Evolutionary conservation across 2,113 vertebrate species (phyloP).

Genomic region (Lophius piscatorius): DNA sequence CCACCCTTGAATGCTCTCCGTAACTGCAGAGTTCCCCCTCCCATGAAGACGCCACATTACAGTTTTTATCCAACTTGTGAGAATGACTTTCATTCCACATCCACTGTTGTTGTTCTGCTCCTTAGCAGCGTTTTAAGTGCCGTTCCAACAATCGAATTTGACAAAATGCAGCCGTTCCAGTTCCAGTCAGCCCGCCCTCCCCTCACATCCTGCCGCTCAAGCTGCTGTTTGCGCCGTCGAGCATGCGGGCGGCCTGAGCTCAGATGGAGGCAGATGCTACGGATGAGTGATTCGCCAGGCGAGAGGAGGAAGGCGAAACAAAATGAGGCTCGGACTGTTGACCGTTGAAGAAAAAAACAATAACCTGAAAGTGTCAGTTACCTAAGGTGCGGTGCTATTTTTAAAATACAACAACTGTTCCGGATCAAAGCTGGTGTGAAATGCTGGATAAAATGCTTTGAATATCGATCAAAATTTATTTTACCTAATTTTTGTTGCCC

Average conservation of each 20-base stretch:
- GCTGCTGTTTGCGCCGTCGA: constrained; percentile 59
- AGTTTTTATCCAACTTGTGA: neutral
- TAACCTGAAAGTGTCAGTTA: constrained; percentile 13
- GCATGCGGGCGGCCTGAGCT: constrained; percentile 50
- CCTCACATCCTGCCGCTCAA: constrained; percentile 47
- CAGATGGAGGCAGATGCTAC: constrained; percentile 53
- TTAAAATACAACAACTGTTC: too few species aligned
- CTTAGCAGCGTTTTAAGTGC: constrained; percentile 24
- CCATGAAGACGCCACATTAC: neutral
- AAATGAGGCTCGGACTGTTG: constrained; percentile 30
- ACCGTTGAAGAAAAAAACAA: constrained; percentile 39
- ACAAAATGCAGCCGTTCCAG: constrained; percentile 38
- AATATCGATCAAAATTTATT: too few species aligned
- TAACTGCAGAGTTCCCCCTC: neutral
- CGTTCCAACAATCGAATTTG: constrained; percentile 46
- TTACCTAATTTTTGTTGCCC: too few species aligned
- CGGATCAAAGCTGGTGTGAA: too few species aligned
- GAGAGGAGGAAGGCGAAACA: constrained; percentile 20
- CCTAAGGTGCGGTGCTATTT: constrained; percentile 31
- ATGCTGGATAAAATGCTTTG: too few species aligned
- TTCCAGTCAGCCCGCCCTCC: too few species aligned
- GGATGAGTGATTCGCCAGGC: constrained; percentile 52
- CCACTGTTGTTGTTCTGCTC: constrained; percentile 21
- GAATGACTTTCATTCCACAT: constrained; percentile 1
- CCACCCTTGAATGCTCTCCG: constrained; percentile 1